Evolutionary conservation across 92 coral and sea anemone species (phyloP), one percentile per base, ranked within the genome.

Genomic region (Porites rus): DNA sequence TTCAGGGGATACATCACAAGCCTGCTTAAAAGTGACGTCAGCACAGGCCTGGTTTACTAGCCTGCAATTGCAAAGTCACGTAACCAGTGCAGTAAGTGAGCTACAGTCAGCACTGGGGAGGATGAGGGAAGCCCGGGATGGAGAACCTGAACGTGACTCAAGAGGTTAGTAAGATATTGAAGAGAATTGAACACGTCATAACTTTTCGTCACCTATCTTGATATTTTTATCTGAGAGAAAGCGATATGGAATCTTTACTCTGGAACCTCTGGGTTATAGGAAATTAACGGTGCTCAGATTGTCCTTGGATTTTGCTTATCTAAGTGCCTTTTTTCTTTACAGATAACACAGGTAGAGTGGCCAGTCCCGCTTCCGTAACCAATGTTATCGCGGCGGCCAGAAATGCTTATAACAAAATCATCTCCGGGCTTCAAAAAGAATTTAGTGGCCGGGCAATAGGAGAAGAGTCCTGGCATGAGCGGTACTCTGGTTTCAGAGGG

Each of bases 21-120:
- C 75, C 19, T 65, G 77, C 14, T 74, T 78, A 46, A 87, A 90
- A n/a, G 78, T 82, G 64, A 61, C 86, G 53, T 74, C 83, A 58
- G 94, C 96, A 69, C 98, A 92, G 78, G 87, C 98, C 69, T 97
- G 99, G 99, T 84, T 97, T 54, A 95, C 94, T 2, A 97, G 96
- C 73, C 78, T 87, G 20, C 98, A 89, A 72, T 74, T 97, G 59
- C 93, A 92, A 81, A 94, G 94, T 88, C 95, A 93, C 89, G 93
- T 94, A 87, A 87, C 84, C 75, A 79, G 78, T 79, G 89, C 98
- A 16, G 74, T 97, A 93, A 84, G 82, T 73, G 99, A 97, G 22
- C 64, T 97, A 68, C 91, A 89, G 62, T 87, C 91, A 8, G 75
- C 84, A 50, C 71, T 94, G 72, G 80, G 80, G 16, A 84, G 84